Base-by-base conservation (phyloP, 2,113 vertebrate genomes). In the Pimephales promelas region DNA sequence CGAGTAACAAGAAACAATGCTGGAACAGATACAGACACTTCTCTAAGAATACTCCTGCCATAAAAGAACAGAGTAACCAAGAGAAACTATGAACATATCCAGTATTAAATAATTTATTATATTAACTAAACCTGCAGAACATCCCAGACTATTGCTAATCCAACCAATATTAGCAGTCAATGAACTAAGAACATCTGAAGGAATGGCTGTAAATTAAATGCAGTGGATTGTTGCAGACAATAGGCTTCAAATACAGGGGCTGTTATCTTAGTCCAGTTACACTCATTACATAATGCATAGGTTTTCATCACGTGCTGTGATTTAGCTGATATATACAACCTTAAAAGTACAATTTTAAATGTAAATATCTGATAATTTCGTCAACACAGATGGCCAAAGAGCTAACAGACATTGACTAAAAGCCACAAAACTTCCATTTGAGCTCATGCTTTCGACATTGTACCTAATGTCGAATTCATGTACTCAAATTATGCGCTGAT, bases 1-100 rank as follows among this genome's bases (percentile, higher is more conserved):
- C 87, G 87, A 85, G 87, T 84, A 81, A 40, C 57, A 70, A 45
- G 40, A 78, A 86, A 85, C 81, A 85, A 82, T 26, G 28, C 76
- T 62, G 47, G 59, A 45, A 5, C 73, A 5, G 43, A 57, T 22
- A 64, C 24, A 62, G 45, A 14, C 18, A 66, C 40, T 14, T 57
- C 24, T 82, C 28, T 64, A 79, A 71, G n/a, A 43, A 73, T 62
- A 57, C 11, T 31, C 40, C 75, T 49, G 73, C 26, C 13, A 78
- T 26, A 62, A 59, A 79, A 31, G 62, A 36, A 79, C 31, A 72
- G 26, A 56, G 31, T 5, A 45, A 40, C 62, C 3, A 18, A 76
- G 36, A 45, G 22, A 26, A 73, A 73, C 8, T 2, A 24, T 26
- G 80, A 28, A 62, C 28, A 79, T n/a, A 18, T 40, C 56, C 57